Conservation (phyloP, 1,140 invertebrate genomes). For the Zaprionus davidi region DNA sequence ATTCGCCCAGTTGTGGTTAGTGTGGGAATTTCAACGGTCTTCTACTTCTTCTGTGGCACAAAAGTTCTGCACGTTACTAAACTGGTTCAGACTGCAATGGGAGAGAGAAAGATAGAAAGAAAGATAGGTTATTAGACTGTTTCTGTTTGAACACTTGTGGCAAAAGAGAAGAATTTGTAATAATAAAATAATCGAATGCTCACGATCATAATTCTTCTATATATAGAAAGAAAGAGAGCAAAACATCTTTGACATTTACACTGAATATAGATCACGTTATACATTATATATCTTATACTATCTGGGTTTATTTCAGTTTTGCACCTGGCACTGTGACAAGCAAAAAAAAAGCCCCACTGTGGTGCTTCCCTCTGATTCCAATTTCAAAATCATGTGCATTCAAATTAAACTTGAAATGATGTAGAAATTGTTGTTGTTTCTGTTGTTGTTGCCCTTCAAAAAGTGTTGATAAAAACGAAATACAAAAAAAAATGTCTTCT, state of each 20-base stretch:
- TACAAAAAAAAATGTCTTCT: slow-evolving; percentile 13
- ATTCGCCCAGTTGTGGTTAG: slow-evolving; percentile 44
- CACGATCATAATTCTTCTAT: slow-evolving; percentile 60
- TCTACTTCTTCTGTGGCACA: slow-evolving; percentile 30
- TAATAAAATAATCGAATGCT: slow-evolving; percentile 38
- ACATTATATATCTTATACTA: slow-evolving; percentile 9
- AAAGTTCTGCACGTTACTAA: slow-evolving; percentile 27
- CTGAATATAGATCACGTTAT: slow-evolving; percentile 32
- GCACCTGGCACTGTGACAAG: slow-evolving; percentile 65
- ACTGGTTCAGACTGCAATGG: slow-evolving; percentile 40
- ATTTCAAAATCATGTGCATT: slow-evolving; percentile 36
- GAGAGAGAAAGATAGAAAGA: background rate
- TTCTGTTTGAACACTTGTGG: background rate
- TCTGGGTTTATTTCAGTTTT: slow-evolving; percentile 57
- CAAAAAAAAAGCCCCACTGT: background rate
- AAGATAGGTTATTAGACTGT: background rate
- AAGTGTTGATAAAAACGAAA: slow-evolving; percentile 16
- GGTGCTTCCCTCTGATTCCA: background rate
- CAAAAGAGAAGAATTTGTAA: background rate
- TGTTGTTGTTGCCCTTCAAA: slow-evolving; percentile 8
- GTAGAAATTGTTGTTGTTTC: background rate
- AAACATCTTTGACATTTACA: slow-evolving; percentile 4
- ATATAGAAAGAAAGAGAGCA: slow-evolving; percentile 15
- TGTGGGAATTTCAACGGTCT: slow-evolving; percentile 35
- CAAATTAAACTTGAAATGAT: slow-evolving; percentile 13